A percentile compares a stretch with the other conserved stretches of the same genome.
Evolutionary conservation across 1,140 invertebrate genomes (phyloP).

Genomic region (Leptinotarsa defecta): DNA sequence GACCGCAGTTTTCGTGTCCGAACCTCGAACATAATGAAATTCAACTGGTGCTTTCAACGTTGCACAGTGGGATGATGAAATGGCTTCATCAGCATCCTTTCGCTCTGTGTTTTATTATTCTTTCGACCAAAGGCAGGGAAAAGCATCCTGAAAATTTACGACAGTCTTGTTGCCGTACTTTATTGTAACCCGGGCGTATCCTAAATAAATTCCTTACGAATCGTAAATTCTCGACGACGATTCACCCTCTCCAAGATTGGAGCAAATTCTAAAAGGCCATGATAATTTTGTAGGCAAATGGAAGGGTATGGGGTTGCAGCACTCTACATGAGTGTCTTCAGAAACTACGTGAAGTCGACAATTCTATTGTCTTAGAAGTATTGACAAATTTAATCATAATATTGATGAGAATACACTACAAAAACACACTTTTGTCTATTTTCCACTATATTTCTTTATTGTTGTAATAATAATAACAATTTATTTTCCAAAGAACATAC

Average conservation of each 20-base stretch:
- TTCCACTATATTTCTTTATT: no score
- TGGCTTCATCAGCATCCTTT: background rate
- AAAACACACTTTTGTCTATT: no score
- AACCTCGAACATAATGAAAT: background rate
- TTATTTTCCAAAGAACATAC: no score
- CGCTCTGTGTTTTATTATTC: background rate
- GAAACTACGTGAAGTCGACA: no score
- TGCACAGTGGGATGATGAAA: background rate
- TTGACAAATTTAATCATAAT: no score
- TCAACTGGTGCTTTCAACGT: background rate
- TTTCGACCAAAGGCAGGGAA: background rate
- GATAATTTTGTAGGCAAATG: background rate
- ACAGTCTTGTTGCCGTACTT: slow-evolving; percentile 2
- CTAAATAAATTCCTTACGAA: slow-evolving; percentile 6
- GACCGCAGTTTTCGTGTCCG: no score
- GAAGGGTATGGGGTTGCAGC: background rate
- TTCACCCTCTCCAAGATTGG: background rate
- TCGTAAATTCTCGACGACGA: background rate
- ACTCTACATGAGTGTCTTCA: background rate
- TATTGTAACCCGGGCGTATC: slow-evolving; percentile 4
- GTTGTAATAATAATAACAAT: no score
- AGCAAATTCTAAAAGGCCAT: background rate
- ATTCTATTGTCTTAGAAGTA: no score
- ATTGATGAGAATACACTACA: no score
- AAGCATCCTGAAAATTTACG: slow-evolving; percentile 3